phyloP scores from a whole-genome alignment of 2,797 vertebrate genomes.

The Oreonectes daqikongensis region DNA sequence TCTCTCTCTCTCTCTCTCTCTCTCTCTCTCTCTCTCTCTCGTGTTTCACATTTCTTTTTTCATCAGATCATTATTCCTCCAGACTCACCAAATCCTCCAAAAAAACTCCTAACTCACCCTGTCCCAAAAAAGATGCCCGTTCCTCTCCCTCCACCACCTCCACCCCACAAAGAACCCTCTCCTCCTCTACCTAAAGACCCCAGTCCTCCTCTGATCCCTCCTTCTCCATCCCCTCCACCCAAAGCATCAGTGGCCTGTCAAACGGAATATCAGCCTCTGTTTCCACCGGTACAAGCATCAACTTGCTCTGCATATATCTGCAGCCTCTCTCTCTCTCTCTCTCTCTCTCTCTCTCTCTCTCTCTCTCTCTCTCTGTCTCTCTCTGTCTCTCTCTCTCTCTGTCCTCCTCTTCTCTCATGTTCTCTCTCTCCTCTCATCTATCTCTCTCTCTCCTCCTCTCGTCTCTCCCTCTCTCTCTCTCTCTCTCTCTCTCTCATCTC shows the following conservation, averaged over 20 bases:
- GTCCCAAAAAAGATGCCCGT: slow-evolving; percentile 35
- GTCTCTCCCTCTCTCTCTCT: too few species aligned
- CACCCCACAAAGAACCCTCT: slow-evolving; percentile 46
- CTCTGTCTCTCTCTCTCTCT: too few species aligned
- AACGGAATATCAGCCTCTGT: slow-evolving; percentile 77
- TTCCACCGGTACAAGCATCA: slow-evolving; percentile 77
- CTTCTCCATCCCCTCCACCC: slow-evolving; percentile 42
- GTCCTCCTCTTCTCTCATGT: too few species aligned
- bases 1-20: background rate
- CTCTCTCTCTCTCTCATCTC: too few species aligned
- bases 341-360: too few species aligned
- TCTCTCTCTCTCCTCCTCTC: too few species aligned
- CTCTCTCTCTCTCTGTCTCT: too few species aligned
- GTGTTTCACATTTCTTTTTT: slow-evolving; percentile 47
- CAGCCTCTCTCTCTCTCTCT: too few species aligned
- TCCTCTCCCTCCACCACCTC: slow-evolving; percentile 55
- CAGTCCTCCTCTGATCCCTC: slow-evolving; percentile 22
- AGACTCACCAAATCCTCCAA: slow-evolving; percentile 77
- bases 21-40: background rate
- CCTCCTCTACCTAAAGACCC: slow-evolving; percentile 38
- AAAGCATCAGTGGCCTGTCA: slow-evolving; percentile 82
- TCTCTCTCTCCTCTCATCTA: too few species aligned
- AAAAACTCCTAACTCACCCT: slow-evolving; percentile 75
- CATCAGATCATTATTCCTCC: slow-evolving; percentile 83
- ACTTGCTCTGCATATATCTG: slow-evolving; percentile 64